These are phyloP conservation scores for Chloromyia formosa DNA, from an alignment of 2,888 invertebrate species.

Conservation along the genomic window DNA sequence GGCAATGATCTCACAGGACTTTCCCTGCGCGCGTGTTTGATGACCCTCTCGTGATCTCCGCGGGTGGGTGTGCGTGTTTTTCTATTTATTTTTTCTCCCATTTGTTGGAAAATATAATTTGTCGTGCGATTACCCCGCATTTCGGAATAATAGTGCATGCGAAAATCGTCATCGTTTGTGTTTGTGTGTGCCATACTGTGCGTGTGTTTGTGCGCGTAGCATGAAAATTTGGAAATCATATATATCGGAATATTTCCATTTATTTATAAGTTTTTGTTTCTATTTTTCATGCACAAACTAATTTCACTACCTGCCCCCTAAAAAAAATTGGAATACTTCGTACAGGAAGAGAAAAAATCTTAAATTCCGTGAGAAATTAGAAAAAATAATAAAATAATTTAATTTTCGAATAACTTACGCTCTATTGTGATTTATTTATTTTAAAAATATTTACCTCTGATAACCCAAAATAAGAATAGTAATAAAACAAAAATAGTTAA, in stretches of 20 bases:
- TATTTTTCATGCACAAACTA: neutral
- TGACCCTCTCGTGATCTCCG: slow-evolving; percentile 23
- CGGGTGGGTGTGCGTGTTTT: neutral
- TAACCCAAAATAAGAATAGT: neutral
- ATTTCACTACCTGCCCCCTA: too few species aligned
- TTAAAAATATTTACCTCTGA: neutral
- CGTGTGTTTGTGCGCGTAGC: too few species aligned
- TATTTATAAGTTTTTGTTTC: neutral
- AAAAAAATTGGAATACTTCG: neutral
- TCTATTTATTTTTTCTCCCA: too few species aligned
- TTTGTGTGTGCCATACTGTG: neutral
- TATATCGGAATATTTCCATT: neutral
- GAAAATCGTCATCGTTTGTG: slow-evolving; percentile 12
- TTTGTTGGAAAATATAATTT: neutral
- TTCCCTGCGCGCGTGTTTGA: slow-evolving; percentile 35
- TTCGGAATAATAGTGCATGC: slow-evolving; percentile 26
- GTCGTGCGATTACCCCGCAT: slow-evolving; percentile 29
- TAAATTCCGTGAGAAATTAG: neutral
- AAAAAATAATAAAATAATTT: neutral
- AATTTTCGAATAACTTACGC: slow-evolving; percentile 1
- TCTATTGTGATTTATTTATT: neutral
- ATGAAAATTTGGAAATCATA: too few species aligned
- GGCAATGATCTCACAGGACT: slow-evolving; percentile 20
- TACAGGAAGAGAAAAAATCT: neutral
- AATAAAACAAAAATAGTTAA: neutral